Base-by-base conservation (phyloP, 2,797 vertebrate genomes). In the Amphiprion clarkii region DNA sequence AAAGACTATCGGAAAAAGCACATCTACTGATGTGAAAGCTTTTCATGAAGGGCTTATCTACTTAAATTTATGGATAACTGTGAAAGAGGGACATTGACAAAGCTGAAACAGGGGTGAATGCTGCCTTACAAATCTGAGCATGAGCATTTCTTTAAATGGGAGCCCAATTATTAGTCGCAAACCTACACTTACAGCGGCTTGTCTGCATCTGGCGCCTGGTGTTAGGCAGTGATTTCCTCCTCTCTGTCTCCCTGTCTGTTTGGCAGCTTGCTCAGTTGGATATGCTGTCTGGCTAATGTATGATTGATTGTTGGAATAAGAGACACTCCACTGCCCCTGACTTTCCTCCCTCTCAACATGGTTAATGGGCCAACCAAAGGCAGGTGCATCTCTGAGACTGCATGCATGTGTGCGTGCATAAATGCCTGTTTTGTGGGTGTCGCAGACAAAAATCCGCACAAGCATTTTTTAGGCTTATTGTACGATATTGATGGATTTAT, bases 231-330 rank as follows among this genome's bases (percentile, higher is more conserved):
- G 72, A 78, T 85, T 76, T 73, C 76, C 62, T 75, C 71, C 31
- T 75, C 67, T 61, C 59, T 57, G 57, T 74, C 63, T 78, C 64
- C 66, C 49, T 40, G 75, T 74, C 76, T 84, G 66, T 53, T 79
- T 89, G 86, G 82, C 82, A 88, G 83, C 68, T 75, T 77, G 67
- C 79, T 90, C 73, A 73, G 81, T 78, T 85, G 87, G 88, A 87
- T 85, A 81, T 87, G 85, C 87, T 88, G 85, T 88, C 79, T 86
- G 71, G 83, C 90, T 93, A 92, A 91, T 89, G 87, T 88, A 78
- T 92, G 92, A 93, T 93, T 93, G 92, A 93, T 93, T 84, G 86
- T 81, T 76, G 72, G 86, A 85, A 82, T 89, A 87, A 88, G 84
- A 89, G 86, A 92, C 88, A 92, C 88, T 93, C 71, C 84, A 85